Base-by-base conservation (phyloP, 2,113 vertebrate genomes). In the Donacobius atricapilla region DNA sequence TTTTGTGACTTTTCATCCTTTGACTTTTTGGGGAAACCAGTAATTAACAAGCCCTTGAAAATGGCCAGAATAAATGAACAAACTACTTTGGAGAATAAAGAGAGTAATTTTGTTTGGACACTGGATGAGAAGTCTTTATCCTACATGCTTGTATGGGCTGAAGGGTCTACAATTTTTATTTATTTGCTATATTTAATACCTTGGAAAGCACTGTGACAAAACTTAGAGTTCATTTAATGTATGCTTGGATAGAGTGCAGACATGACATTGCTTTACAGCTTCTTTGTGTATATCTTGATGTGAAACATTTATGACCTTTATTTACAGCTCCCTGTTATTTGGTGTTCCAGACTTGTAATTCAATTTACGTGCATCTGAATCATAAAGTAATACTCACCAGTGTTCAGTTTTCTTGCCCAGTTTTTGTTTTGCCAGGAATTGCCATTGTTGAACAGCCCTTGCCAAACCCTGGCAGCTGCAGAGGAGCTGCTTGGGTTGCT, bases 311-410 rank as follows among this genome's bases (percentile, higher is more conserved):
- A 86, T 88, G 48, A 90, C 60, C 19, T 90, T 94, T 80, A 92
- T 95, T 96, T 95, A 86, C 85, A 89, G 31, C 35, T 93, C 60
- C 42, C 60, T 92, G 44, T 75, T 90, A 37, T 64, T 83, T 80
- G 24, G 27, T 78, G 44, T 93, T 88, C 37, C 64, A 90, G 85
- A 44, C 31, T 53, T 71, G 25, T 60, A 90, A 93, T 87, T 83
- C 37, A 68, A 21, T 92, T 90, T 92, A 78, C 90, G 50, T 78
- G 27, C 47, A 42, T 48, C 17, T 88, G 47, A 88, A 83, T 94
- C 64, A 88, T 31, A 40, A 66, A 83, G 20, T 30, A 60, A 23
- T 77, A 15, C 50, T 88, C 37, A 25, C 15, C 24, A 31, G 31
- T 45, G 35, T 31, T 78, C 58, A 47, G 47, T 54, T 87, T 85